Evolutionary conservation across 2,888 invertebrate genomes (phyloP), one percentile per base, ranked within the genome.

Genomic region (Apotomis turbidana): DNA sequence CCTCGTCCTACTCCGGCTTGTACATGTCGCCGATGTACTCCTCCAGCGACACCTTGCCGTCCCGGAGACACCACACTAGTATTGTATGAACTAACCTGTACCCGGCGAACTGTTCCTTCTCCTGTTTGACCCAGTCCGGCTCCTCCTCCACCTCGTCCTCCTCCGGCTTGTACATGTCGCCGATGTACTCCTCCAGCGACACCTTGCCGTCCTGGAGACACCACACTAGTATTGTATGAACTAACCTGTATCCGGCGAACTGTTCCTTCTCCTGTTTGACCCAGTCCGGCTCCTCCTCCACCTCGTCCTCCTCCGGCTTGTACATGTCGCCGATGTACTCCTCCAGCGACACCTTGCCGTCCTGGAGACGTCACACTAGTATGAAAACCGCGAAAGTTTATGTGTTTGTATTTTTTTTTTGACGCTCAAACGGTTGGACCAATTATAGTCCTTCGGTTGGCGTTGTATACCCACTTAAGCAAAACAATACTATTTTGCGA

Each of bases 21-120:
- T 98, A 99, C 97, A 99, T 97, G 87, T 99, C 99, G 0, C 98
- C 98, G 76, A 99, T 98, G 89, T 99, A 99, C 91, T 99, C 99
- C 12, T 96, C 95, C 4, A 99, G 85, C 0, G 98, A 98, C 75
- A 99, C 96, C 87, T 96, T 97, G 10, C 98, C 98, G 92, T 99
- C 99, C 86, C 93, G 78, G 0, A 79, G 44, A 44, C 44, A 44
- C 5, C 44, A 44, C 44, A 44, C 44, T 44, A 44, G 15, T 15
- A 15, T 15, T 15, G 15, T 15, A 15, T n/a, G n/a, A n/a, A 46
- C 55, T 64, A 41, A 93, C 94, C 98, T 94, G 90, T 96, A 97
- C 57, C 95, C 95, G 36, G 94, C 90, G 90, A 99, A 99, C 85
- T 98, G 97, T 79, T 98, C 98, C 41, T 98, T 95, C 89, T 99